Evolutionary conservation across 1,140 invertebrate genomes (phyloP), one percentile per base, ranked within the genome.

Genomic region (Panulirus ornatus): DNA sequence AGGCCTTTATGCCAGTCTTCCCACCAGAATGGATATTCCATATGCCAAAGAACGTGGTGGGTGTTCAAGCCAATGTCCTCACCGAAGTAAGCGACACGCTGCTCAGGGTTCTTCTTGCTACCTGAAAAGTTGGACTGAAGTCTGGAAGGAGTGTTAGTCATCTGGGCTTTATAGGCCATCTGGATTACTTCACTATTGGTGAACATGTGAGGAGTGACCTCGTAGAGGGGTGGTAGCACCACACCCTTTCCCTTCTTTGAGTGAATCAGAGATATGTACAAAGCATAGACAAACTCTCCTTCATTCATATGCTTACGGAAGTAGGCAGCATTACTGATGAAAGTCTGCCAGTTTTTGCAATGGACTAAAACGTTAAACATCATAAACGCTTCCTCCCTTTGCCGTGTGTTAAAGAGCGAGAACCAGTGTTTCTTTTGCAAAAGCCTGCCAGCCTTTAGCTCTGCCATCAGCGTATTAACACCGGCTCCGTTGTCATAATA

Each of bases 371-470:
- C 76, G n/a, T 88, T 58, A 27, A 44, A 88, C 11, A 88, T 54
- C 86, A 88, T 88, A 44, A 88, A 76, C 5, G 86, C 76, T 40
- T 81, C 76, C 38, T 81, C n/a, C 2, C 86, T 36, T 22, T 88
- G 86, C 38, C 86, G 47, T 2, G 36, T 38, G n/a, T 88, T 88
- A 40, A 88, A 88, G 76, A 88, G 86, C 9, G 86, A 88, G 86
- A 88, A 88, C 86, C 86, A 88, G 27, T 88, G 86, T 38, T 81
- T 81, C 38, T 88, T 76, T 22, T 88, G 30, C 34, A 88, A 58
- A 2, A 81, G 44, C 8, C 76, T 34, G 5, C 63, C 34, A 8
- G 66, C 86, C 58, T 81, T 82, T 11, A 81, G n/a, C 6, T 86
- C 84, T 8, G 38, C 22, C 47, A 78, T 16, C 0, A 86, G 71